Base-by-base conservation (phyloP, 2,888 invertebrate species). In the Melinopterus prodromus region DNA sequence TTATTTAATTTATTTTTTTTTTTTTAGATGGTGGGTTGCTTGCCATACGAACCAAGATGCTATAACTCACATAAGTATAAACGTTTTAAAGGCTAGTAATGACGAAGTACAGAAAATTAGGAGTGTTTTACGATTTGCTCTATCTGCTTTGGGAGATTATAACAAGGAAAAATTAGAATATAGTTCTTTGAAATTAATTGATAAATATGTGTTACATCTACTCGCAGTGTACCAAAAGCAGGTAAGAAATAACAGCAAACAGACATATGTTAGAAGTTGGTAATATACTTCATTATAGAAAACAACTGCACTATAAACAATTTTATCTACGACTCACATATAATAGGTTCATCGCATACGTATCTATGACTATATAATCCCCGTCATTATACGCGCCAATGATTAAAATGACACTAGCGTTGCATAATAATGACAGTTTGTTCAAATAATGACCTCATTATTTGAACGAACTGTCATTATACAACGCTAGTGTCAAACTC, bases 1-100 rank as follows among this genome's bases (percentile, higher is more conserved):
- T 7, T 76, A 76, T 69, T 77, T n/a, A 15, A 70, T 15, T 77
- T 79, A 70, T 80, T 14, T 76, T 36, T 16, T 15, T 79, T n/a
- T 76, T 83, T 86, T 70, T 86, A 95, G 96, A 85, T 98, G 98
- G 96, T 99, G 99, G 99, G 97, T 97, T 0, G 98, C 97, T 35
- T 93, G 94, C 81, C 96, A 98, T 88, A 95, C 95, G 1, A 94
- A 95, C 0, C 95, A 97, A 85, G 94, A 96, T 86, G 91, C 94
- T 38, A 94, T 95, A 85, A 94, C 98, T 16, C 91, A 93, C 4
- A 94, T 98, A 71, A 95, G 96, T 84, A 91, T 93, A 78, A 92
- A 92, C 83, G 91, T 96, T 2, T 89, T 99, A 14, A 91, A 93
- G 82, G 93, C 93, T 78, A 93, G 95, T 83, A 92, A 94, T 35